Evolutionary conservation across 2,797 vertebrate species (phyloP), one percentile per base, ranked within the genome.

Genomic region (Leptatherina wallacei): DNA sequence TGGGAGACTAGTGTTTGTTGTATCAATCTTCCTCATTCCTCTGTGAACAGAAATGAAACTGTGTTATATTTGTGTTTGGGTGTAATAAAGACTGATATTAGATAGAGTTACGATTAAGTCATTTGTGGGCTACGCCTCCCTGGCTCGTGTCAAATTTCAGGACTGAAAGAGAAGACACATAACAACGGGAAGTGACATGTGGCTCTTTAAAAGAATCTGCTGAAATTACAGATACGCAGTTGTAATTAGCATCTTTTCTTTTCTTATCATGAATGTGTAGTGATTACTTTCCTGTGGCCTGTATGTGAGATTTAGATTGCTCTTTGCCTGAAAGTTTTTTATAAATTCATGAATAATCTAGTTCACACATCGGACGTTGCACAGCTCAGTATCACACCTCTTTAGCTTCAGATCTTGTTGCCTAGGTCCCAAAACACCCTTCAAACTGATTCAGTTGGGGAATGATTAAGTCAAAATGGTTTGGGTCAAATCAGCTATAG

Each of bases 291-390:
- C 36, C 24, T 65, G 32, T 61, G 2, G 32, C 24, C 4, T 71
- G 30, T 8, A 3, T 36, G 20, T 38, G 58, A 40, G 6, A 24
- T 71, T 61, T 52, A 12, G 51, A 32, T 52, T 75, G 1, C 27
- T 14, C 9, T 54, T 40, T n/a, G 22, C 47, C 11, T 32, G 20
- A 13, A 16, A 61, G 59, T 64, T 68, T 61, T 59, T 57, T 77
- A 52, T 30, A 59, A 54, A 13, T 61, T 84, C 32, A 80, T 88
- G 42, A 89, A 88, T 85, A 75, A 86, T 85, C 65, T 54, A 62
- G 60, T 58, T 81, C 65, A 77, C 79, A 88, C 73, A 63, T 73
- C 27, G 6, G 51, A 62, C 60, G 40, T 52, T 74, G 57, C 36
- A 67, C 36, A 42, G 62, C 65, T 81, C 47, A 0, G 61, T 71